These are phyloP conservation scores for Oryzias dopingdopingensis DNA, from an alignment of 2,797 vertebrate genomes.

Conservation along the genomic window DNA sequence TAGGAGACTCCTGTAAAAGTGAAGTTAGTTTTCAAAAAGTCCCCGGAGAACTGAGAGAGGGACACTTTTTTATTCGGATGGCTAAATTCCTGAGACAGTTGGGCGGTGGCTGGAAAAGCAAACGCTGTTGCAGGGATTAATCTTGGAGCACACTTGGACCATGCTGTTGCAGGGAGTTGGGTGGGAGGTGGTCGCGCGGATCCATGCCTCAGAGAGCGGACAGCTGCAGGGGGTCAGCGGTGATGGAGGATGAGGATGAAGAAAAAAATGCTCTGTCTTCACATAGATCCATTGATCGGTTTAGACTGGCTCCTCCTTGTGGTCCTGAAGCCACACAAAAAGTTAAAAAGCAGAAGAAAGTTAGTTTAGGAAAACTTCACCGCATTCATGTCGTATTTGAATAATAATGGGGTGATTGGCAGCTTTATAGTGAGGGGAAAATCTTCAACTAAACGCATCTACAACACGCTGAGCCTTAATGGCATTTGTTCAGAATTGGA, in stretches of 20 bases:
- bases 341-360: slow-evolving; percentile 11
- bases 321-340: slow-evolving; percentile 48
- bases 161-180: slow-evolving; percentile 58
- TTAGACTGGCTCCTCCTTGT: slow-evolving; percentile 28
- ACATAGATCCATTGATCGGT: slow-evolving; percentile 63
- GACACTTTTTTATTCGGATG: slow-evolving; percentile 38
- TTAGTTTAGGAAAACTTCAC: no score
- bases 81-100: slow-evolving; percentile 47
- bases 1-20: slow-evolving; percentile 12
- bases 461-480: no score
- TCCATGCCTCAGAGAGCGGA: slow-evolving; percentile 52
- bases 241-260: slow-evolving; percentile 24
- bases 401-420: not conserved
- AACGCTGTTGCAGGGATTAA: slow-evolving; percentile 41
- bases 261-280: slow-evolving; percentile 42
- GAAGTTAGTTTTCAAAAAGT: slow-evolving; percentile 43
- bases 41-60: slow-evolving; percentile 34
- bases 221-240: slow-evolving; percentile 28
- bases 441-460: no score
- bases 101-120: slow-evolving; percentile 38
- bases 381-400: not conserved
- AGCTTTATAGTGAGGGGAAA: not conserved
- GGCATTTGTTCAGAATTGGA: not conserved
- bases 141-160: slow-evolving; percentile 56
- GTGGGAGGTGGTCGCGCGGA: slow-evolving; percentile 37